Evolutionary conservation across 2,797 vertebrate species (phyloP).

Genomic region (Neosilurus mollespiculum): DNA sequence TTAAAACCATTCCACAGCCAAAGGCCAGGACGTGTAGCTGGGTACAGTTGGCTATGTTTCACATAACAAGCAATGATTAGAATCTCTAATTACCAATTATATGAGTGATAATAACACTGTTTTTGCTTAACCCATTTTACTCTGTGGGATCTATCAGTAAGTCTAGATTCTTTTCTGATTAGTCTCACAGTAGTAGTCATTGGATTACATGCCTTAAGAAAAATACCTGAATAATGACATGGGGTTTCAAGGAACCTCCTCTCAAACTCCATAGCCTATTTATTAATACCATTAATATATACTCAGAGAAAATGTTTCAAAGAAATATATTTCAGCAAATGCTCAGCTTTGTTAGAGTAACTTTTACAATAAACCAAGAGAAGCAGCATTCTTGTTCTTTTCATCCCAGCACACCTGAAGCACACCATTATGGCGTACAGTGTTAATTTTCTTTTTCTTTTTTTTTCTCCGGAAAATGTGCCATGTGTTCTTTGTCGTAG

Average conservation of each 20-base stretch:
- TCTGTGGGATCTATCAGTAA: background rate
- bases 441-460: background rate
- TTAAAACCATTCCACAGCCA: too few relatives aligned
- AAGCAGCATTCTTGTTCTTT: background rate
- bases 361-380: background rate
- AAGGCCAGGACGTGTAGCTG: slow-evolving; percentile 11
- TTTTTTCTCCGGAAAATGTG: background rate
- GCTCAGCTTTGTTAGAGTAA: background rate
- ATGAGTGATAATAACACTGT: background rate
- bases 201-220: background rate
- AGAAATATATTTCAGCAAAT: background rate
- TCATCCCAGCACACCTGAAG: background rate
- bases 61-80: slow-evolving; percentile 25
- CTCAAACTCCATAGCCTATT: background rate
- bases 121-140: background rate
- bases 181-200: background rate
- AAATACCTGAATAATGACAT: slow-evolving; percentile 7
- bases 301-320: background rate
- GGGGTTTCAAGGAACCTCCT: background rate
- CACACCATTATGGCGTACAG: background rate
- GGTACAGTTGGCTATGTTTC: slow-evolving; percentile 42
- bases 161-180: background rate
- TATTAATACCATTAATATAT: background rate
- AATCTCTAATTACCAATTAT: background rate
- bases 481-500: background rate